Conservation (phyloP, 2,888 invertebrate genomes). For the Agrotis clavis region DNA sequence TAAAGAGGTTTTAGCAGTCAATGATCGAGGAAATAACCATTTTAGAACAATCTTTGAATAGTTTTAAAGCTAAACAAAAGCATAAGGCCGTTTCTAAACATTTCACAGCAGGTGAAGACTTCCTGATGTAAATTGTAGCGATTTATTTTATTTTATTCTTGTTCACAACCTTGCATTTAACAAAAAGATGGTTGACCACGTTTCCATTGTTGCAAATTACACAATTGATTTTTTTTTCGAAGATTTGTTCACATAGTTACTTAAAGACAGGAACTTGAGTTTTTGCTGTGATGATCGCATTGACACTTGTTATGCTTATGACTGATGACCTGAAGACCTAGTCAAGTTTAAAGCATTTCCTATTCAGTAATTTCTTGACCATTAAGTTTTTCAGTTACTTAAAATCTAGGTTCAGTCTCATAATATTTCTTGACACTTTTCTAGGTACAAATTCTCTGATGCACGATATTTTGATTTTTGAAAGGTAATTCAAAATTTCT, state of each 20-base stretch:
- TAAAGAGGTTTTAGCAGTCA: neutral
- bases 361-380: neutral
- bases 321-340: neutral
- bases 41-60: constrained; percentile 9
- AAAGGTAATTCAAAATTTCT: too few species aligned
- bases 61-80: constrained; percentile 38
- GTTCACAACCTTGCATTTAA: constrained; percentile 50
- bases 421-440: too few species aligned
- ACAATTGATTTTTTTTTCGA: constrained; percentile 33
- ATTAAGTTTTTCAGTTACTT: too few species aligned
- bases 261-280: neutral
- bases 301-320: neutral
- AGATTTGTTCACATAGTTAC: constrained; percentile 17
- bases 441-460: too few species aligned
- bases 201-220: constrained; percentile 22
- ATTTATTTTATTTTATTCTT: constrained; percentile 35
- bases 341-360: neutral
- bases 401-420: too few species aligned
- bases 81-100: constrained; percentile 30
- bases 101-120: constrained; percentile 37
- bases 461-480: too few species aligned
- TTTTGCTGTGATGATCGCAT: neutral
- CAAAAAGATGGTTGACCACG: constrained; percentile 35
- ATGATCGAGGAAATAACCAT: constrained; percentile 20
- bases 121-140: constrained; percentile 49